These are phyloP conservation scores for Zosterops lateralis DNA, from an alignment of 2,113 vertebrate species.

Conservation along the genomic window DNA sequence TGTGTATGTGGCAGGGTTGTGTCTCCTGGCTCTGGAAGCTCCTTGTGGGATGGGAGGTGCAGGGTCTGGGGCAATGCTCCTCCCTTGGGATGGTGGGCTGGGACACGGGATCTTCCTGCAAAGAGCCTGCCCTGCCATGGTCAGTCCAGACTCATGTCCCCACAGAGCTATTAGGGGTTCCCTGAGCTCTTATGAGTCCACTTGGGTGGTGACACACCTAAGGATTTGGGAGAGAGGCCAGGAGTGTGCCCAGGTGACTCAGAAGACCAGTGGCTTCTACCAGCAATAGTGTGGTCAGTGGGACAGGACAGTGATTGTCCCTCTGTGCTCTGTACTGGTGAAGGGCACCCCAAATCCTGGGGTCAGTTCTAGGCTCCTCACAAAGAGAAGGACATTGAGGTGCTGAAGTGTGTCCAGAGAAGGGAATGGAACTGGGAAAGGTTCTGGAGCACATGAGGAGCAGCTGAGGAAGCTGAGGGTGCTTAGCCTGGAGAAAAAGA, in stretches of 20 bases:
- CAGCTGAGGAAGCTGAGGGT: not conserved
- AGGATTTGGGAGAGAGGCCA: not conserved
- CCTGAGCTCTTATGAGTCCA: not conserved
- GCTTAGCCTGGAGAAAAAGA: not conserved
- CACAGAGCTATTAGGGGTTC: not conserved
- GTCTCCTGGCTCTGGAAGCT: not conserved
- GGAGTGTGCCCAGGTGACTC: not conserved
- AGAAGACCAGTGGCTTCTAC: not conserved
- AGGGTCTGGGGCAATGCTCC: not conserved
- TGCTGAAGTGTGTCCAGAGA: not conserved
- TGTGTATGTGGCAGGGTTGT: accelerated
- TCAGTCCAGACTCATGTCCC: not conserved
- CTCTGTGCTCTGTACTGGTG: not conserved
- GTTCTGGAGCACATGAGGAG: not conserved
- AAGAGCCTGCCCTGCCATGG: not conserved
- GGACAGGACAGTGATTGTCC: not conserved
- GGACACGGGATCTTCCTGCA: not conserved
- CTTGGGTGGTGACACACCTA: not conserved
- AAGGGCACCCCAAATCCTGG: not conserved
- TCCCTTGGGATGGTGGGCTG: not conserved
- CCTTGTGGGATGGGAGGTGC: accelerated
- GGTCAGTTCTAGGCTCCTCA: not conserved
- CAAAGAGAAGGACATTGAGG: not conserved
- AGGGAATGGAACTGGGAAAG: not conserved
- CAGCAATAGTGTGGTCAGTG: not conserved